Conservation (phyloP, 2,888 invertebrate genomes). For the Periphyllus acericola region DNA sequence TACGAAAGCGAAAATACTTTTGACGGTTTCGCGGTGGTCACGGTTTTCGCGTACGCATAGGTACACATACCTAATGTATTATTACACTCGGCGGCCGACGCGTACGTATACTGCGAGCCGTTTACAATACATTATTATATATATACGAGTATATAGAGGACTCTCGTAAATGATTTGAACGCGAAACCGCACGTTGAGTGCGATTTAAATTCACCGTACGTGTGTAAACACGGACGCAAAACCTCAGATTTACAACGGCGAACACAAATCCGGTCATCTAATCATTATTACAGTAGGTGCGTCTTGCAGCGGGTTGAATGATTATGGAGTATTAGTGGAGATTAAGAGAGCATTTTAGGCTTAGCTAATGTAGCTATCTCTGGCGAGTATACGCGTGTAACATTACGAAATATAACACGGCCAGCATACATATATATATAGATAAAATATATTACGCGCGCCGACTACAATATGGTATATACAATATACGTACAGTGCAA, state of each 20-base stretch:
- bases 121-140: no score
- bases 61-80: no score
- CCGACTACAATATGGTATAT: no score
- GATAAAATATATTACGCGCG: no score
- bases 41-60: no score
- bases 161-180: background rate
- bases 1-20: no score
- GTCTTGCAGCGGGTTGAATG: background rate
- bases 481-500: background rate
- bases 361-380: background rate
- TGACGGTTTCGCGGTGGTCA: no score
- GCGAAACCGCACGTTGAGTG: background rate
- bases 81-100: no score
- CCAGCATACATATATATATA: background rate
- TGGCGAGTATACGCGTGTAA: background rate
- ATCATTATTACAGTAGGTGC: slow-evolving; percentile 14
- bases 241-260: background rate
- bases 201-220: background rate
- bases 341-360: slow-evolving; percentile 22
- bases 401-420: background rate
- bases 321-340: slow-evolving; percentile 17
- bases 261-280: slow-evolving; percentile 25
- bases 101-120: no score
- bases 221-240: background rate
- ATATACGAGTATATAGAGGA: no score